These are phyloP conservation scores for Iselma pallidipennis DNA, from an alignment of 2,888 invertebrate species.

Conservation along the genomic window DNA sequence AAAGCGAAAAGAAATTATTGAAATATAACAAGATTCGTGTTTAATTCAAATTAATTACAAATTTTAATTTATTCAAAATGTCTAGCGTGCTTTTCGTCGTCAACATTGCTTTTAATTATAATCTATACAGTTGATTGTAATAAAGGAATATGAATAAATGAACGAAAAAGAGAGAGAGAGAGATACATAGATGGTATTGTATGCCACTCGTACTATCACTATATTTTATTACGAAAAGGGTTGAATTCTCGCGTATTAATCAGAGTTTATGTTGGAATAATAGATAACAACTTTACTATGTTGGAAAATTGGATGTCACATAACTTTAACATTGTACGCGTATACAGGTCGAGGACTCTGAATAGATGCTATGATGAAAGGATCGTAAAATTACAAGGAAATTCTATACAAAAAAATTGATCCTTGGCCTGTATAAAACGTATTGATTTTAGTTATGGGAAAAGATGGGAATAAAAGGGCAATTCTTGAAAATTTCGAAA, in stretches of 20 bases:
- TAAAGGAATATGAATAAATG: neutral
- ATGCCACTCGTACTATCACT: neutral
- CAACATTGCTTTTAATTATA: slow-evolving; percentile 5
- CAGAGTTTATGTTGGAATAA: too few species aligned
- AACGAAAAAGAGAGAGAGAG: neutral
- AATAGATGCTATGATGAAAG: too few species aligned
- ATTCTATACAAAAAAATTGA: neutral
- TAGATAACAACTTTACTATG: neutral
- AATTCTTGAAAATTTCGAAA: neutral
- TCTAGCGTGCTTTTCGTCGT: neutral
- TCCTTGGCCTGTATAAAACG: neutral
- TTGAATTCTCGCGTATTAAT: neutral
- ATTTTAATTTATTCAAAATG: neutral
- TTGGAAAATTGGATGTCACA: neutral
- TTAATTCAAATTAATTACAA: neutral
- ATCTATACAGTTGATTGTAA: neutral
- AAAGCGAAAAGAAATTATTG: neutral
- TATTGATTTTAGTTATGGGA: neutral
- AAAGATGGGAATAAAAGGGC: neutral
- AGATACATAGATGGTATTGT: neutral
- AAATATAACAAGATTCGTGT: neutral
- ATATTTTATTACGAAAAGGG: neutral
- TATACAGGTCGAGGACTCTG: neutral
- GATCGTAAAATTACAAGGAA: too few species aligned
- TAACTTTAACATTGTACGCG: too few species aligned